A percentile compares a stretch with the other conserved stretches of the same genome.
Evolutionary conservation across 2,888 invertebrate species (phyloP).

Genomic region (Adelognathus sp.): DNA sequence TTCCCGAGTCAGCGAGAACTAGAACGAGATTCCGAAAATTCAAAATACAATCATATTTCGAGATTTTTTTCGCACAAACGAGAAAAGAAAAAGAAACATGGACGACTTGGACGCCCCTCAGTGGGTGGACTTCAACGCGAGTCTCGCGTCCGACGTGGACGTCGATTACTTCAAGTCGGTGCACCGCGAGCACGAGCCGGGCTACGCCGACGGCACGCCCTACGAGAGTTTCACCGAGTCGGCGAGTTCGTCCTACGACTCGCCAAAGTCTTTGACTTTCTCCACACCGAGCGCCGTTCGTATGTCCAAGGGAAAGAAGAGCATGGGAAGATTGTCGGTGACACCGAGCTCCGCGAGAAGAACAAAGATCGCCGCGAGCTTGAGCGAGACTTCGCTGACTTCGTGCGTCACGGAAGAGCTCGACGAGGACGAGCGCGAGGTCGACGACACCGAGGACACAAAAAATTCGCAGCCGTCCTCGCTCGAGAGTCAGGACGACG

Average conservation of each 20-base stretch:
- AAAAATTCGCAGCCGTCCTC: no score
- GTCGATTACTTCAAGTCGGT: conserved; percentile 53
- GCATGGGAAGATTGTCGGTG: conserved; percentile 2
- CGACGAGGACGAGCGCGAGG: no score
- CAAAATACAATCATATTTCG: not conserved
- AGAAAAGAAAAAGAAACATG: conserved; percentile 13
- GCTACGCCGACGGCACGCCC: not conserved
- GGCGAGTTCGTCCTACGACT: not conserved
- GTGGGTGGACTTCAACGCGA: conserved; percentile 59
- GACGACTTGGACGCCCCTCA: conserved; percentile 56
- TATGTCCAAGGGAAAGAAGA: not conserved
- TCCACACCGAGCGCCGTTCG: not conserved
- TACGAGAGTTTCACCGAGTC: not conserved
- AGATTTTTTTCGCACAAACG: not conserved
- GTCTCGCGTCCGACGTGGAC: conserved; percentile 49
- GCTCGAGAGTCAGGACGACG: not conserved
- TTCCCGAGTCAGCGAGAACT: not conserved
- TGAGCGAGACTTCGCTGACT: no score
- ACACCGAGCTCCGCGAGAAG: conserved; percentile 18
- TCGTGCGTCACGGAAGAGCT: no score
- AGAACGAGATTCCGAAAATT: not conserved
- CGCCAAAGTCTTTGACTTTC: no score
- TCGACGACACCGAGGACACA: not conserved
- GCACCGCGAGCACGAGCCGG: conserved; percentile 32
- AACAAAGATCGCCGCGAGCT: not conserved